phyloP scores from a whole-genome alignment of 2,797 vertebrate genomes.

The Eleutherodactylus coqui region DNA sequence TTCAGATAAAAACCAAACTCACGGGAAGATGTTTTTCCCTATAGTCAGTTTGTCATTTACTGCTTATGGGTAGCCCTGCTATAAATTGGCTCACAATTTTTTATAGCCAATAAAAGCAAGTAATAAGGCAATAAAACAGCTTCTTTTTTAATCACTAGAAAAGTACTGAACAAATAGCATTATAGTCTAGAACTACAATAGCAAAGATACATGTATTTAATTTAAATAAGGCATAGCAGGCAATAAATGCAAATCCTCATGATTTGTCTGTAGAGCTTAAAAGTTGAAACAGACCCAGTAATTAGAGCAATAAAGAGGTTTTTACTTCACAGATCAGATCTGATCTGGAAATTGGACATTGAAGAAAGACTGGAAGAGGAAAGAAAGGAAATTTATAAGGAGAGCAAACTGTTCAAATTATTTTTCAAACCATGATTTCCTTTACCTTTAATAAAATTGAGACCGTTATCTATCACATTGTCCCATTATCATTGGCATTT shows the following conservation, averaged over 20 bases:
- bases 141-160: constrained; percentile 54
- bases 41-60: constrained; percentile 40
- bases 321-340: constrained; percentile 1
- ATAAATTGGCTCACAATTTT: constrained; percentile 50
- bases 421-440: neutral
- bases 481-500: too few species aligned
- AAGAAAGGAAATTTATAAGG: neutral
- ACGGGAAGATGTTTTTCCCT: neutral
- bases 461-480: too few species aligned
- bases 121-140: constrained; percentile 56
- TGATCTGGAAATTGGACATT: neutral
- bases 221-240: constrained; percentile 36
- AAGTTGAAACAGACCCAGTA: constrained; percentile 29
- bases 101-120: constrained; percentile 56
- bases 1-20: constrained; percentile 27
- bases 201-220: constrained; percentile 51
- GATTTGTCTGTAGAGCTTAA: constrained; percentile 27
- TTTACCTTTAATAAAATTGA: neutral
- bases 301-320: neutral
- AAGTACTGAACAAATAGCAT: constrained; percentile 49
- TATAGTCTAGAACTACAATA: constrained; percentile 28
- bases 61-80: constrained; percentile 15
- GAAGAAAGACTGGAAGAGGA: neutral
- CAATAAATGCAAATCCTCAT: constrained; percentile 25
- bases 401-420: neutral